Evolutionary conservation across 2,797 vertebrate genomes (phyloP).

Genomic region (Alca torda): DNA sequence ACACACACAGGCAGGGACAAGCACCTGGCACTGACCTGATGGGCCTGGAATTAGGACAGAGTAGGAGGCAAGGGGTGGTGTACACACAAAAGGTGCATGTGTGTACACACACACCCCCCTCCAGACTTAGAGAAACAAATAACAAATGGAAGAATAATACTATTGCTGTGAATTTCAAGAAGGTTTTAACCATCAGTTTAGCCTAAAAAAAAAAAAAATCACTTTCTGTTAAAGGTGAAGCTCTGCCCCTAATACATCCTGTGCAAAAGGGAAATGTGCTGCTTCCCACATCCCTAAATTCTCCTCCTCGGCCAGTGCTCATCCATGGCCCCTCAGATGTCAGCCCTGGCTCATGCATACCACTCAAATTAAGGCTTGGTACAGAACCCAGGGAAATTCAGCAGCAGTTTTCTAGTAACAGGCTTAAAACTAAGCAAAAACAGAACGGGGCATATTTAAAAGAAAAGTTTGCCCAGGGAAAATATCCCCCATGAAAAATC

Average conservation of each 20-base stretch:
- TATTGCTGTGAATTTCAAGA: background rate
- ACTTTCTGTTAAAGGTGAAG: background rate
- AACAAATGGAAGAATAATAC: background rate
- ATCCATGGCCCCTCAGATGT: background rate
- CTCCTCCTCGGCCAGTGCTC: background rate
- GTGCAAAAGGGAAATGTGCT: background rate
- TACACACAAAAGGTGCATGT: rapidly evolving
- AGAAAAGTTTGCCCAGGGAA: background rate
- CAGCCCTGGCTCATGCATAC: background rate
- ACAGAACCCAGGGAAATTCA: background rate
- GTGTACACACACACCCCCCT: background rate
- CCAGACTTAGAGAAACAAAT: background rate
- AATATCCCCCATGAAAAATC: background rate
- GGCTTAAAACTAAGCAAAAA: background rate
- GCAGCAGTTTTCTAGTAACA: background rate
- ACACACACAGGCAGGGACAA: background rate
- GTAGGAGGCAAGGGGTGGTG: rapidly evolving
- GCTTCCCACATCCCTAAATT: background rate
- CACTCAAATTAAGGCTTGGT: background rate
- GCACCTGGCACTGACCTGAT: background rate
- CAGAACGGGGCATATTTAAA: background rate
- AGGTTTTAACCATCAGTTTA: background rate
- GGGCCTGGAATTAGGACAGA: background rate
- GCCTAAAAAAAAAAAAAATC: background rate
- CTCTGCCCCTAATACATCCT: background rate